Evolutionary conservation across 2,113 vertebrate genomes (phyloP).

Genomic region (Pantherophis guttatus): DNA sequence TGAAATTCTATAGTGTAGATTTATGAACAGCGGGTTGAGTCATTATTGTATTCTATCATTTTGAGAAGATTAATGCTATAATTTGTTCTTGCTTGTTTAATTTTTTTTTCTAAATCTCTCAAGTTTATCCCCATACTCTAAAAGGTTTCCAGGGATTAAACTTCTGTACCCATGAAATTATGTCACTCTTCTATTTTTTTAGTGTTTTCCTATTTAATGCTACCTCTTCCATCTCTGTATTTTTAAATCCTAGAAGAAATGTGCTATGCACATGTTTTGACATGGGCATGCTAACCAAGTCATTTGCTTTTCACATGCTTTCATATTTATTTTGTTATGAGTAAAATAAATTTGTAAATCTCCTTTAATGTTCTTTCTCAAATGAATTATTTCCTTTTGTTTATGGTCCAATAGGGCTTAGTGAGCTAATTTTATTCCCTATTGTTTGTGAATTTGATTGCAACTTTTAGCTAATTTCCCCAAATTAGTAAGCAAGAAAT

Average conservation of each 20-base stretch:
- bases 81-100: neutral
- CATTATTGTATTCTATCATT: neutral
- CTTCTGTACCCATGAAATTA: neutral
- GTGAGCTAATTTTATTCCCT: neutral
- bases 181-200: neutral
- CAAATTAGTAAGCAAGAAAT: neutral
- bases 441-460: neutral
- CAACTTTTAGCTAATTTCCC: neutral
- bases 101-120: neutral
- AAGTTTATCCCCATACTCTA: neutral
- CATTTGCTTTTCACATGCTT: neutral
- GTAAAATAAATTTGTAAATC: neutral
- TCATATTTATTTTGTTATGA: neutral
- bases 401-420: neutral
- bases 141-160: neutral
- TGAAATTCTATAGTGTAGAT: neutral
- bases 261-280: neutral
- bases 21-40: neutral
- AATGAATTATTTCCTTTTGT: neutral
- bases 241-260: neutral
- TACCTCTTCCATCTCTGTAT: neutral
- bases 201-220: neutral
- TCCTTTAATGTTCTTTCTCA: neutral
- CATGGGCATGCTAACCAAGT: neutral
- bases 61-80: neutral